These are phyloP conservation scores for Zaprionus taronus DNA, from an alignment of 1,140 invertebrate genomes.

Conservation along the genomic window DNA sequence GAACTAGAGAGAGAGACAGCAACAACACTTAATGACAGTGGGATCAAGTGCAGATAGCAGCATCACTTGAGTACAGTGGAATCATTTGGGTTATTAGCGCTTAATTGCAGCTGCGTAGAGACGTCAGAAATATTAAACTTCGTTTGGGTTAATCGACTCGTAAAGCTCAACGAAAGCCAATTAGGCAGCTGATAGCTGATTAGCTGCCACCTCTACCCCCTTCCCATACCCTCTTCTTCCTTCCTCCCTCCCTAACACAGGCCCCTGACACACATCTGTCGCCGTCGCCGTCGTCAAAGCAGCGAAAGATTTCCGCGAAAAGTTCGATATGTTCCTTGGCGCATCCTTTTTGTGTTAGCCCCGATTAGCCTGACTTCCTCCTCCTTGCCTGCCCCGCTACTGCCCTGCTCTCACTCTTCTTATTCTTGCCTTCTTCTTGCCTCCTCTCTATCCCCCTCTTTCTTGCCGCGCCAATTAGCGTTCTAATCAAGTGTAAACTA, in stretches of 20 bases:
- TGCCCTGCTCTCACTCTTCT: not conserved
- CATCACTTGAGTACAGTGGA: not conserved
- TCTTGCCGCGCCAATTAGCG: constrained; percentile 66
- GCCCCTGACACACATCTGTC: constrained; percentile 49
- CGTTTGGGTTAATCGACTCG: constrained; percentile 1
- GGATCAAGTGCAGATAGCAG: not conserved
- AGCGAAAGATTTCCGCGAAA: constrained; percentile 63
- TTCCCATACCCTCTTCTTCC: too few relatives aligned
- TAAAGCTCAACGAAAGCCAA: constrained; percentile 9
- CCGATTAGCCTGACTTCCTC: not conserved
- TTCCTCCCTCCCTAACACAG: not conserved
- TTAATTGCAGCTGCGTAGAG: not conserved
- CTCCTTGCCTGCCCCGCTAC: constrained; percentile 1
- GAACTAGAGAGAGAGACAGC: too few relatives aligned
- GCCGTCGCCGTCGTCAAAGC: not conserved
- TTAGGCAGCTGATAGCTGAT: constrained; percentile 6
- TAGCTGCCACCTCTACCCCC: not conserved
- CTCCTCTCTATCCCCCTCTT: constrained; percentile 2
- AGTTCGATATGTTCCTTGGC: constrained; percentile 32
- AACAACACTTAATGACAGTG: not conserved
- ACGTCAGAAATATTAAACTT: not conserved
- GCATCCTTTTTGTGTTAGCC: not conserved
- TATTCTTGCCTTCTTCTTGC: too few relatives aligned
- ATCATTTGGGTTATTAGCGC: not conserved
- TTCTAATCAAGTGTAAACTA: constrained; percentile 83